Conservation (phyloP, 2,113 vertebrate species). For the Acinonyx jubatus region DNA sequence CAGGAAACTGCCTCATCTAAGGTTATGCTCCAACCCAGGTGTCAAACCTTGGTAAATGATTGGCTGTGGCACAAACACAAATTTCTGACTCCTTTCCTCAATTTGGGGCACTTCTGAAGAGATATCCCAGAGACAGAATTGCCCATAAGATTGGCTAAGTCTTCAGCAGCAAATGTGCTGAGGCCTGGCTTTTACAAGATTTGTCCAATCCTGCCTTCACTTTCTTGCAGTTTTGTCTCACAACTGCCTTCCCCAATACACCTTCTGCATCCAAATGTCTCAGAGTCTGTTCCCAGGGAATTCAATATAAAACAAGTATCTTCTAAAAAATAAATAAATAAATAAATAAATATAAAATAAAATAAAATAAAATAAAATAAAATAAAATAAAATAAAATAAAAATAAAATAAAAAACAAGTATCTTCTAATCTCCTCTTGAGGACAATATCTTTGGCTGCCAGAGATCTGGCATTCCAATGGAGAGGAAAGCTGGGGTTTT, state of each 20-base stretch:
- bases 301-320: not conserved
- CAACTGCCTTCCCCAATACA: not conserved
- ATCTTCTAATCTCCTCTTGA: not conserved
- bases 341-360: no score
- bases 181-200: not conserved
- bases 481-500: not conserved
- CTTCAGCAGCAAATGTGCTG: not conserved
- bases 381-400: no score
- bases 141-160: not conserved
- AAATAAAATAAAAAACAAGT: not conserved
- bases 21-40: not conserved
- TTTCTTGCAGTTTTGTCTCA: not conserved
- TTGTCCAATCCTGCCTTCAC: not conserved
- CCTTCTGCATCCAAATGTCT: not conserved
- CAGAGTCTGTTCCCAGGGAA: not conserved
- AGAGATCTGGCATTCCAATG: not conserved
- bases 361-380: no score
- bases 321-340: no score
- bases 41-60: not conserved
- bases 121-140: not conserved
- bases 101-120: not conserved
- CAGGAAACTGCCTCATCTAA: not conserved
- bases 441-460: not conserved
- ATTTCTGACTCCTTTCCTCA: not conserved
- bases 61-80: not conserved